Base-by-base conservation (phyloP, 2,888 invertebrate genomes). In the Trachelus stipa region DNA sequence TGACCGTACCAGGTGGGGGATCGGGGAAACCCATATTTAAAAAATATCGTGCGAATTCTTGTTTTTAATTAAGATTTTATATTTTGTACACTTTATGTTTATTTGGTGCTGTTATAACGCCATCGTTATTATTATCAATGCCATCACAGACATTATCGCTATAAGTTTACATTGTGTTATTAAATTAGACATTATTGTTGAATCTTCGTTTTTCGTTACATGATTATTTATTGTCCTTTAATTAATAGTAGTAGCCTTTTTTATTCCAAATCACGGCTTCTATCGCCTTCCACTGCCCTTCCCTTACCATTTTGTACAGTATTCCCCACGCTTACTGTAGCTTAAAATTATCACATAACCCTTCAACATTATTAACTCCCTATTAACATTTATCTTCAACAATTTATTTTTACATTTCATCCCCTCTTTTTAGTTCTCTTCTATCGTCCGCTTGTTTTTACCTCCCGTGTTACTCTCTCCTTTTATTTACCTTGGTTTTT, bases 121-220 rank as follows among this genome's bases (percentile, higher is more conserved):
- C 74, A 75, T 79, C 71, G 76, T 78, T 79, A 77, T n/a, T 12
- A 68, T 78, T 80, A 77, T 37, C 34, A 56, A 79, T 82, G 74
- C 80, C 82, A 80, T 83, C 81, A 78, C 79, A 80, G 56, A 23
- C 56, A 79, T 73, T 75, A 75, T 79, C 73, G 77, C 77, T 79
- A 79, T 80, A 80, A 79, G 73, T 81, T 83, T 75, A 74, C 80
- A 79, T 80, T 83, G 83, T 81, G 78, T 85, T 81, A 83, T 83
- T 85, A 83, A 85, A 82, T 80, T 81, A 77, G 78, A 74, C 77
- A 81, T 40, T 80, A 75, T 81, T 82, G 79, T 85, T 81, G 78
- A 83, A 81, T 23, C 56, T 56, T 56, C 23, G 56, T 6, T 56
- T 56, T 23, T 56, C 56, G 23, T 56, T 56, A 15, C 23, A 2